Conservation (phyloP, 2,797 vertebrate genomes). For the Hemitrygon akajei region DNA sequence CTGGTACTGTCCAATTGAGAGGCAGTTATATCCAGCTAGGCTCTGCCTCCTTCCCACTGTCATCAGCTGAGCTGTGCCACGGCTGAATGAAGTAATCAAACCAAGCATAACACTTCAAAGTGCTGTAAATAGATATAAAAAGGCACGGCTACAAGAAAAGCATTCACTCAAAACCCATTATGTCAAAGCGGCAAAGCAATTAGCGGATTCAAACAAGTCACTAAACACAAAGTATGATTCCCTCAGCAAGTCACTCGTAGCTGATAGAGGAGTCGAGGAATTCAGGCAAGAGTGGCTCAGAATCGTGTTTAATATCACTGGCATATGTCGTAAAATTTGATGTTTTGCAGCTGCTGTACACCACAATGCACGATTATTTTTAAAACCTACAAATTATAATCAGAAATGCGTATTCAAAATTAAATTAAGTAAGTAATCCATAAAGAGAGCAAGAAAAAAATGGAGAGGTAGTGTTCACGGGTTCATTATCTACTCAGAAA, state of each 20-base stretch:
- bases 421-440: no score
- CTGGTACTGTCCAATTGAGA: background rate
- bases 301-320: no score
- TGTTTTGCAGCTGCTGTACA: no score
- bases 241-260: background rate
- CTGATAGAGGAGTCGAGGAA: background rate
- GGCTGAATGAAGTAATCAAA: conserved; percentile 9
- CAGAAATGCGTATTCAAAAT: no score
- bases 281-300: background rate
- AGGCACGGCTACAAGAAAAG: conserved; percentile 17
- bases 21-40: background rate
- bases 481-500: no score
- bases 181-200: conserved; percentile 24
- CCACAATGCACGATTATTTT: no score
- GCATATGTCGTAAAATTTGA: no score
- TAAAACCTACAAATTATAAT: no score
- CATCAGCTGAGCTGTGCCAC: background rate
- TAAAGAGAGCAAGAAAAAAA: no score
- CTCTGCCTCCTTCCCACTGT: background rate
- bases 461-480: no score
- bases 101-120: conserved; percentile 30
- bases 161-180: conserved; percentile 33
- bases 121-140: conserved; percentile 34
- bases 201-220: conserved; percentile 31
- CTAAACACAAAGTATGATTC: conserved; percentile 25